phyloP scores from a whole-genome alignment of 1,140 invertebrate genomes.

The Potamilus streckersoni region DNA sequence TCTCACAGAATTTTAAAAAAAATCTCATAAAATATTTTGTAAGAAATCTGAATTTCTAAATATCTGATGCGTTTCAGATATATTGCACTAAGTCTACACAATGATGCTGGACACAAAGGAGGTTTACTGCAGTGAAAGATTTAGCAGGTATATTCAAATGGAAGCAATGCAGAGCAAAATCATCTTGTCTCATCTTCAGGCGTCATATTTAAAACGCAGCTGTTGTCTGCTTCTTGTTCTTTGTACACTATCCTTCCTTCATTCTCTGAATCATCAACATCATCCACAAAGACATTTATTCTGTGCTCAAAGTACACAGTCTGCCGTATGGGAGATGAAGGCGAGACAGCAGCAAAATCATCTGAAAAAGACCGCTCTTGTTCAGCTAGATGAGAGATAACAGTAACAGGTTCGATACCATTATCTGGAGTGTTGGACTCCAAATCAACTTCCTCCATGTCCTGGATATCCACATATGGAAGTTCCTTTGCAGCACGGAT shows the following conservation, averaged over 20 bases:
- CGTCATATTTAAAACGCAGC: no score
- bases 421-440: slow-evolving; percentile 52
- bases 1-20: no score
- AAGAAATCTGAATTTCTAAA: no score
- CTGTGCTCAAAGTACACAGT: slow-evolving; percentile 9
- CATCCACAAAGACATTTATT: slow-evolving; percentile 2
- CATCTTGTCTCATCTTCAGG: no score
- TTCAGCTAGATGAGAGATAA: slow-evolving; percentile 47
- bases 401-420: slow-evolving; percentile 41
- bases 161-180: no score
- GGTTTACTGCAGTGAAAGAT: no score
- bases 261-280: slow-evolving; percentile 1
- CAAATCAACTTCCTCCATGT: slow-evolving; percentile 37
- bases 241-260: not conserved
- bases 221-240: no score
- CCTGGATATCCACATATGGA: slow-evolving; percentile 32
- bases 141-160: no score
- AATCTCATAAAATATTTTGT: no score
- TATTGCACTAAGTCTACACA: no score
- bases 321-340: slow-evolving; percentile 1
- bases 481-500: slow-evolving; percentile 42
- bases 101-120: no score
- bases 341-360: slow-evolving; percentile 15
- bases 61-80: no score
- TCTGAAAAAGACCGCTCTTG: slow-evolving; percentile 52